A percentile compares a stretch with the other conserved stretches of the same genome.
Conservation (phyloP, 2,888 invertebrate species). For the Lasius platythorax region DNA sequence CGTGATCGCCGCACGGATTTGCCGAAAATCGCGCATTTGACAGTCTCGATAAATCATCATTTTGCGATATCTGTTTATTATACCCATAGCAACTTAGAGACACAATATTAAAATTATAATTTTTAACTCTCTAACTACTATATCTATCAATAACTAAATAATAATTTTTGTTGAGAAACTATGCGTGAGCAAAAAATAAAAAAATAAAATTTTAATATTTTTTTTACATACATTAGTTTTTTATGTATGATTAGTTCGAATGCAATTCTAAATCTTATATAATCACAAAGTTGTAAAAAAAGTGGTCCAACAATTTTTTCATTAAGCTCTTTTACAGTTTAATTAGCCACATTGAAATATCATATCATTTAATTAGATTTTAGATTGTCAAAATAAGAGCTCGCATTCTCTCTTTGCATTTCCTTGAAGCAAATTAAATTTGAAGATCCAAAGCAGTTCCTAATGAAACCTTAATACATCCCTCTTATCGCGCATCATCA, state of each 20-base stretch:
- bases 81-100: background rate
- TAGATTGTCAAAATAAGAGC: background rate
- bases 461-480: constrained; percentile 32
- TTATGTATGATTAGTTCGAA: background rate
- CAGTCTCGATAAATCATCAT: constrained; percentile 55
- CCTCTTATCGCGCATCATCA: constrained; percentile 12
- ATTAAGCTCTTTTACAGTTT: background rate
- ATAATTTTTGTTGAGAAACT: background rate
- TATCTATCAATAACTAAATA: background rate
- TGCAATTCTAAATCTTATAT: background rate
- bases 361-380: background rate
- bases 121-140: background rate
- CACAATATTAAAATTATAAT: background rate
- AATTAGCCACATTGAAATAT: background rate
- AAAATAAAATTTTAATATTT: background rate
- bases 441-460: background rate
- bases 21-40: constrained; percentile 64
- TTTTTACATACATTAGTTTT: background rate
- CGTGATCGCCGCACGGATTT: constrained; percentile 62
- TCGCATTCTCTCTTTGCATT: background rate
- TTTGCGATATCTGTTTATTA: constrained; percentile 19
- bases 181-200: background rate
- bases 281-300: background rate
- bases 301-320: background rate
- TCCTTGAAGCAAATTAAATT: constrained; percentile 7